Base-by-base conservation (phyloP, 2,888 invertebrate species). In the Netelia inedita region DNA sequence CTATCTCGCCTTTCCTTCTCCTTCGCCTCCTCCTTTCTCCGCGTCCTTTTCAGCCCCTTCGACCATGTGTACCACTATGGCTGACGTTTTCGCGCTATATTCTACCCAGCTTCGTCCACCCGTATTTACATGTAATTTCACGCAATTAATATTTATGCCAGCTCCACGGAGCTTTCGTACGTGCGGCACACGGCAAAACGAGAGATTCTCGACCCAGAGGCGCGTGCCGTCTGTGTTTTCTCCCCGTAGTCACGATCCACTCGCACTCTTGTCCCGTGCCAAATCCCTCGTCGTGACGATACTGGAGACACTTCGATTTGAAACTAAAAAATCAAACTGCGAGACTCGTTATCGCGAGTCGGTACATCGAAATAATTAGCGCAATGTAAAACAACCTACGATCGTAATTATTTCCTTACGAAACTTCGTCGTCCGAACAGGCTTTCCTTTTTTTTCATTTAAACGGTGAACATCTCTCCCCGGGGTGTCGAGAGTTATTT, bases 131-230 rank as follows among this genome's bases (percentile, higher is more conserved):
- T 93, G 91, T 91, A 89, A 91, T 92, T 92, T 91, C 89, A 88
- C 89, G 88, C 92, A 92, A 92, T 92, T 93, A 93, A 93, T 93
- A 93, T 93, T 92, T 92, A 92, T 92, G 91, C 90, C 88, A 85
- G 80, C 82, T 89, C 86, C 61, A 69, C 53, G 73, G 74, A 79
- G 73, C 74, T 59, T 74, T 86, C 86, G 87, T 83, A 87, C 86
- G 86, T 86, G 85, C 69, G 74, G 78, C 69, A 57, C 59, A 65
- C 73, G 57, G 19, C 69, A 55, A 65, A 79, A 46, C 46, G 53
- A 21, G 50, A 57, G 66, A 43, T 68, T 10, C 50, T 57, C 19
- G 16, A 46, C 63, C 74, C 41, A 14, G 50, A 74, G 63, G 63
- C 53, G 35, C 78, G 69, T 85, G 74, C 74, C 28, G 74, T 59